Conservation (phyloP, 2,113 vertebrate genomes). For the Cyanocitta stelleri region DNA sequence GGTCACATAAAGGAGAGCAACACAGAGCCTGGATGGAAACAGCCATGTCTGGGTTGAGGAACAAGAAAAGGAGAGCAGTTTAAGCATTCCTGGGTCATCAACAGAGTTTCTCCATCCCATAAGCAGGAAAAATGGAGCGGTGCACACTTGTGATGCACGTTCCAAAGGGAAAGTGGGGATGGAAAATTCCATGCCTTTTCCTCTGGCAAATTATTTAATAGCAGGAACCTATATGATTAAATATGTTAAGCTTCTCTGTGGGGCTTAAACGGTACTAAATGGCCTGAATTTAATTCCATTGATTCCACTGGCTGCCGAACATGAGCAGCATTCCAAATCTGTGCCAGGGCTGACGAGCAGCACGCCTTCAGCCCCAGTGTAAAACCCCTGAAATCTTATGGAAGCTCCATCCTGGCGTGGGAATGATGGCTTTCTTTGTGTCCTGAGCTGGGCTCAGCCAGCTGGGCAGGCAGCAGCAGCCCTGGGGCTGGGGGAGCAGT, state of each 20-base stretch:
- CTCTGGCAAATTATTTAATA: neutral
- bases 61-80: neutral
- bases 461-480: neutral
- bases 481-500: neutral
- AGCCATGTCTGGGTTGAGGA: neutral
- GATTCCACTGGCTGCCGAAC: neutral
- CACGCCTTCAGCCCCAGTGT: neutral
- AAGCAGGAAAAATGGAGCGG: neutral
- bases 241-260: conserved; percentile 7
- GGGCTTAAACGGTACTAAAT: neutral
- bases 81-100: neutral
- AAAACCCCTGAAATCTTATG: neutral
- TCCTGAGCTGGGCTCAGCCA: neutral
- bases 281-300: neutral
- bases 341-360: neutral
- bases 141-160: neutral
- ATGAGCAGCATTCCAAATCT: neutral
- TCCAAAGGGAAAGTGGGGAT: neutral
- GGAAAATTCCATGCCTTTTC: conserved; percentile 8
- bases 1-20: neutral
- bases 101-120: neutral
- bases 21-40: neutral
- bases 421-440: accelerated
- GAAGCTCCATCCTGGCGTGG: neutral
- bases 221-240: neutral